These are phyloP conservation scores for Pavo muticus DNA, from an alignment of 2,113 vertebrate genomes.

Conservation along the genomic window DNA sequence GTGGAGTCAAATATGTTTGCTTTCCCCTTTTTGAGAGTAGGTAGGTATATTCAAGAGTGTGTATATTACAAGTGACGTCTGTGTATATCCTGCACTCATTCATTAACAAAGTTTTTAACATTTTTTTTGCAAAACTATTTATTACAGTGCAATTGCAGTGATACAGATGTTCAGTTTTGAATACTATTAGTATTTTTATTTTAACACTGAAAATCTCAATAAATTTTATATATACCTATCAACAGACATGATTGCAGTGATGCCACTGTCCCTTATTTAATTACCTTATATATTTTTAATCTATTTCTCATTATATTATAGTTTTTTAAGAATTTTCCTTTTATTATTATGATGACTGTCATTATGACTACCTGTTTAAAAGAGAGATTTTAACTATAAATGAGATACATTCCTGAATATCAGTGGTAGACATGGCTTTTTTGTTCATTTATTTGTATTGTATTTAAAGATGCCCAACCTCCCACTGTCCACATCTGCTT, in stretches of 20 bases:
- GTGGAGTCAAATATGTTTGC: background rate
- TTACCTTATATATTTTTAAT: background rate
- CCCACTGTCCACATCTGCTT: constrained; percentile 73
- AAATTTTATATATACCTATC: background rate
- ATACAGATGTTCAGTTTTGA: background rate
- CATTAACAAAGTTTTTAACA: background rate
- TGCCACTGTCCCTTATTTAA: background rate
- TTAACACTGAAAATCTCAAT: background rate
- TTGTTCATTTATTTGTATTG: background rate
- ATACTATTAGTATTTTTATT: background rate
- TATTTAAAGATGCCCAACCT: constrained; percentile 50
- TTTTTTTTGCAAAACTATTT: background rate
- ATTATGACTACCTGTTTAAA: background rate
- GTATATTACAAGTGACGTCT: background rate
- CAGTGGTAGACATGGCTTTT: background rate
- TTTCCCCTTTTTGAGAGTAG: background rate
- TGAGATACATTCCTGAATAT: background rate
- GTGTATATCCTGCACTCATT: background rate
- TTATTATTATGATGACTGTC: background rate
- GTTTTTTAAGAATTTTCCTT: background rate
- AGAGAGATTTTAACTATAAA: background rate
- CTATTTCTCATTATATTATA: background rate
- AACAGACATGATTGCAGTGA: background rate
- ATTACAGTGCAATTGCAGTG: background rate
- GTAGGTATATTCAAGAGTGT: background rate